Conservation (phyloP, 2,113 vertebrate species). For the Sphaerodactylus townsendi region DNA sequence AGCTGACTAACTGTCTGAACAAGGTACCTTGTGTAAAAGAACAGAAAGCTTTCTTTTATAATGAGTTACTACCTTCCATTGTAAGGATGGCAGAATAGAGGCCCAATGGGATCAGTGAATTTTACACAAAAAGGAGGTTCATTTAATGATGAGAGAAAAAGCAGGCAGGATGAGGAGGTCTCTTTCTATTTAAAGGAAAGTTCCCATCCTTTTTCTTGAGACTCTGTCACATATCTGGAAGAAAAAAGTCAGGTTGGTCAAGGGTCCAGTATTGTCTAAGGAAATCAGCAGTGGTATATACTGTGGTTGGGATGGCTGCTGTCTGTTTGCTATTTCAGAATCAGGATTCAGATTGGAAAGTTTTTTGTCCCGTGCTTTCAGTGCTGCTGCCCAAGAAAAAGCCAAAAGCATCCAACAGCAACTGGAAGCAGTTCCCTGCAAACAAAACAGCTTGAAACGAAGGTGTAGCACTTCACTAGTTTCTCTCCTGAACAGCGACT, state of each 20-base stretch:
- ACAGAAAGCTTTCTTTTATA: background rate
- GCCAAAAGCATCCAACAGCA: background rate
- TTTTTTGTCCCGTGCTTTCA: constrained; percentile 14
- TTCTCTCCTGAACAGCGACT: constrained; percentile 51
- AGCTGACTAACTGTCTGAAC: background rate
- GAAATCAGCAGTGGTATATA: constrained; percentile 33
- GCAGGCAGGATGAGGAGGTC: background rate
- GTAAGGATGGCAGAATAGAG: background rate
- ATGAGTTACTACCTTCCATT: background rate
- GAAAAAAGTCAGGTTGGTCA: background rate
- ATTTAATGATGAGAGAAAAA: background rate
- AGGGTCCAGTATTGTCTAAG: background rate
- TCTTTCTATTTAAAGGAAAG: background rate
- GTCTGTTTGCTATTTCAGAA: constrained; percentile 42
- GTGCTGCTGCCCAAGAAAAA: constrained; percentile 43
- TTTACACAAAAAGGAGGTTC: background rate
- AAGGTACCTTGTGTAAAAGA: background rate
- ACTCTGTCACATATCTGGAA: background rate
- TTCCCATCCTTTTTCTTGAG: background rate
- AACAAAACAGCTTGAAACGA: constrained; percentile 22
- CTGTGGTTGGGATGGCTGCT: constrained; percentile 21
- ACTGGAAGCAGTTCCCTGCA: constrained; percentile 42
- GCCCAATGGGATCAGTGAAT: background rate
- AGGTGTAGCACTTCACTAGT: constrained; percentile 15
- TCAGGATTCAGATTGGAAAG: constrained; percentile 51